Base-by-base conservation (phyloP, 64 coral and sea anemone species). In the Montipora efflorescens region DNA sequence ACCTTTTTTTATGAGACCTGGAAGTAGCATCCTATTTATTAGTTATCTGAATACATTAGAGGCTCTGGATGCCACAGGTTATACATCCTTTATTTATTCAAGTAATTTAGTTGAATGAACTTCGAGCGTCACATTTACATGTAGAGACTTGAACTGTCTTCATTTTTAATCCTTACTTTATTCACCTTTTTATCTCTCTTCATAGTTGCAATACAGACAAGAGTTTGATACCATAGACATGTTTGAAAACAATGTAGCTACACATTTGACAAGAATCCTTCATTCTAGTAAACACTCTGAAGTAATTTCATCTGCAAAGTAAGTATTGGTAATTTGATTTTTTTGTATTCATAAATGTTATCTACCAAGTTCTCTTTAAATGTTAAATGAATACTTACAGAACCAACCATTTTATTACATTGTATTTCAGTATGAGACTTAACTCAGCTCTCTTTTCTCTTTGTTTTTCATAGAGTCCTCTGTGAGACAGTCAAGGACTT, bases 401-500 rank as follows among this genome's bases (percentile, higher is more conserved):
- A 55, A 55, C 10, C 52, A 55, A 7, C 2, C 18, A 18, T 36
- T 36, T 36, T 36, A 36, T 2, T 36, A 36, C 36, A 36, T 36
- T 36, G 77, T 69, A 5, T 47, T 20, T 21, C 47, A 11, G 36
- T 58, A 5, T 0, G 62, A 67, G 62, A 15, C 62, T 2, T 67
- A 2, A 14, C 16, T 67, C 10, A 14, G 11, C 21, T 71, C 4
- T 71, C 0, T 22, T 44, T 20, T 43, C 0, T 88, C 20, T 79
- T 75, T 94, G 21, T 75, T 79, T 12, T 7, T 44, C 51, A 1
- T 53, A 99, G 98, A 78, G 98, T 99, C 5, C 62, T 99, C 77
- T 99, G 98, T 82, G 98, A 96, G 70, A 99, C 89, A 18, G 98
- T 99, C n/a, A 99, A 95, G 74, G 88, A 96, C 79, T 96, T 99